Evolutionary conservation across 2,888 invertebrate genomes (phyloP).

Genomic region (Caenorhabditis japonica): DNA sequence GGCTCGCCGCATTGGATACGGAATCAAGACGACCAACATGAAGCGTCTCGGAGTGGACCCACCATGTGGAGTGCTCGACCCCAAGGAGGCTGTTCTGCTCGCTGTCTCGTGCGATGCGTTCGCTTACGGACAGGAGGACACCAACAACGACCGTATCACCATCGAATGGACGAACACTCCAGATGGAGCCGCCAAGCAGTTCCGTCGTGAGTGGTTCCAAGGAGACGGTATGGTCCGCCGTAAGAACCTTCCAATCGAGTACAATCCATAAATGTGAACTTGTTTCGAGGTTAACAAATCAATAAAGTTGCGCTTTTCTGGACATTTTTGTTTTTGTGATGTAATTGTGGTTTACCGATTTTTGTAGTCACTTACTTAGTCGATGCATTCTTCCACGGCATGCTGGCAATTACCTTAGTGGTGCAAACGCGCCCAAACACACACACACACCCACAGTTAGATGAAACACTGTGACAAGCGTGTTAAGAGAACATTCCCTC

Average conservation of each 20-base stretch:
- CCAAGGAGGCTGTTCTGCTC: constrained; percentile 54
- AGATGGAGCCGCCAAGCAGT: constrained; percentile 61
- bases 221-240: constrained; percentile 66
- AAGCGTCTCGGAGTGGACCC: constrained; percentile 58
- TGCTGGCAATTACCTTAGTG: too few species aligned
- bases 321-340: too few species aligned
- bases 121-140: constrained; percentile 59
- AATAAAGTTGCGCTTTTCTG: too few species aligned
- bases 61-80: constrained; percentile 58
- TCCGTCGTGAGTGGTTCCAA: constrained; percentile 68
- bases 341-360: too few species aligned
- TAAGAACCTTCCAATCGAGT: constrained; percentile 60
- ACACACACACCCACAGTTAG: too few species aligned
- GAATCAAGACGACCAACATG: constrained; percentile 64
- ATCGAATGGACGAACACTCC: constrained; percentile 66
- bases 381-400: too few species aligned
- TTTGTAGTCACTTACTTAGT: too few species aligned
- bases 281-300: too few species aligned
- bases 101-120: constrained; percentile 60
- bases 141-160: constrained; percentile 65
- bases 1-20: constrained; percentile 51
- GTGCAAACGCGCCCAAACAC: too few species aligned
- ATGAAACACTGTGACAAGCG: too few species aligned
- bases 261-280: constrained; percentile 56
- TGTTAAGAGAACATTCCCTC: too few species aligned